A percentile compares a stretch with the other conserved stretches of the same genome.
phyloP scores from a whole-genome alignment of 2,888 invertebrate species.

The Linnaemya vulpina region DNA sequence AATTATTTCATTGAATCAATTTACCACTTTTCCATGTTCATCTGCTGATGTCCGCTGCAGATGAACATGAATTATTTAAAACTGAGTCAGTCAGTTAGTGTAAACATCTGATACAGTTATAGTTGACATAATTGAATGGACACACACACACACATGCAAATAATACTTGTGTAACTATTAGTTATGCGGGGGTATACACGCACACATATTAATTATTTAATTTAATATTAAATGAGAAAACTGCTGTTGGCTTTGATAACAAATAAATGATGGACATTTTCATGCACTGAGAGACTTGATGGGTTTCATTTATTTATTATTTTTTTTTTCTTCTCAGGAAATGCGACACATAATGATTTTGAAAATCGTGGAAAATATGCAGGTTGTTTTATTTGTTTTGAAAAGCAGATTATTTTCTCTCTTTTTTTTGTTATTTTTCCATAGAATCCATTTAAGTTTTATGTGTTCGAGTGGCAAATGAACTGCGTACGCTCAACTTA shows the following conservation, averaged over 20 bases:
- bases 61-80: neutral
- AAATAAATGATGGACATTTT: neutral
- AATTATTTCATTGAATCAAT: neutral
- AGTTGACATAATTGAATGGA: neutral
- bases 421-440: neutral
- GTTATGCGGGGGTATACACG: neutral
- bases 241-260: neutral
- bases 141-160: neutral
- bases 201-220: neutral
- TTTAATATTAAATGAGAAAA: neutral
- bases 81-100: constrained; percentile 3
- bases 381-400: no score
- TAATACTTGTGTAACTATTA: neutral
- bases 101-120: neutral
- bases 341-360: no score
- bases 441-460: neutral
- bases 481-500: neutral
- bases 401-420: no score
- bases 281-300: constrained; percentile 13
- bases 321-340: no score
- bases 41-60: neutral
- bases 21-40: neutral
- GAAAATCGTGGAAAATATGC: no score
- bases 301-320: no score
- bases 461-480: neutral